Conservation (phyloP, 2,113 vertebrate genomes). For the Sterrhoptilus dennistouni region DNA sequence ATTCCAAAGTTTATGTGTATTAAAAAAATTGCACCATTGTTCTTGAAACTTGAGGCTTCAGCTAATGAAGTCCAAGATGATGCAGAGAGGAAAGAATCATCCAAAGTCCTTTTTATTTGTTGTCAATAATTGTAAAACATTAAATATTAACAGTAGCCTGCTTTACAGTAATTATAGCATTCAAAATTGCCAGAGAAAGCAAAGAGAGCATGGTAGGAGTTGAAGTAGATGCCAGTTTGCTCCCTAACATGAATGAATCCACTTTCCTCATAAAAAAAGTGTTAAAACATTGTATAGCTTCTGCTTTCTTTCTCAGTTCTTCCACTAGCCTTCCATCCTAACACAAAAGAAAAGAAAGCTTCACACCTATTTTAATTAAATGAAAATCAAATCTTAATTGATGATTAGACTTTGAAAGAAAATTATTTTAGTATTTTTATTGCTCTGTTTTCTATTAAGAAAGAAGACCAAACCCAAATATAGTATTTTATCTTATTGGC, state of each 20-base stretch:
- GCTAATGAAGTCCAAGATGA: not conserved
- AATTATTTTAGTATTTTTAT: not conserved
- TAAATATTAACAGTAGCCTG: not conserved
- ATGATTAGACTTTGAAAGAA: not conserved
- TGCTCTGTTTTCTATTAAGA: not conserved
- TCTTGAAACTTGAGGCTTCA: not conserved
- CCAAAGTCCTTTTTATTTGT: not conserved
- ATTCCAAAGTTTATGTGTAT: not conserved
- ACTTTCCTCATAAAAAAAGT: not conserved
- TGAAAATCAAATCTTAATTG: not conserved
- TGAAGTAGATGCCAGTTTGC: not conserved
- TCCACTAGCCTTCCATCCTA: not conserved
- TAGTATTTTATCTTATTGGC: not conserved
- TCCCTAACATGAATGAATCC: not conserved
- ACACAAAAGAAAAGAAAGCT: not conserved
- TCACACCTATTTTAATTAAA: not conserved
- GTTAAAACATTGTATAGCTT: not conserved
- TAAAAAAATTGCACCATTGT: not conserved
- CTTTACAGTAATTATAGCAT: not conserved
- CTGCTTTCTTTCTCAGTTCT: not conserved
- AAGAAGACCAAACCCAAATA: not conserved
- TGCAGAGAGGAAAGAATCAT: not conserved
- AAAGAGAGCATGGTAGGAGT: not conserved
- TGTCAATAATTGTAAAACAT: not conserved
- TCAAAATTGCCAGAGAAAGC: not conserved